Base-by-base conservation (phyloP, 2,113 vertebrate genomes). In the Grantiella picta region DNA sequence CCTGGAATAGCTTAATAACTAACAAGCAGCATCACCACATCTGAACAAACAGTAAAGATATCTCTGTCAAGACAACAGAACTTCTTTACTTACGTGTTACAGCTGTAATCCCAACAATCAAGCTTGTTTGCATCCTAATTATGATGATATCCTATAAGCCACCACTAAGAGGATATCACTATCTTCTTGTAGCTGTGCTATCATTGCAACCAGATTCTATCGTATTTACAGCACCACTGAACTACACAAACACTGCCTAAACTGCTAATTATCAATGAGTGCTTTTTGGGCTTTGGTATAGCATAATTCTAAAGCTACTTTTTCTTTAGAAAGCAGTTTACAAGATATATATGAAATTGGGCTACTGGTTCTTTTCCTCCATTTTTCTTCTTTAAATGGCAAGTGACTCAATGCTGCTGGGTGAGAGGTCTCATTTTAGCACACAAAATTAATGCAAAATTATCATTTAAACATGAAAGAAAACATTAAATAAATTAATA, bases 51-150 rank as follows among this genome's bases (percentile, higher is more conserved):
- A 20, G 29, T 5, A 83, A 28, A 85, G 24, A 40, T 11, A 57
- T 8, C n/a, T 75, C 57, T 44, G 49, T 15, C 53, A 70, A 59
- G 19, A 52, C 53, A 36, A 82, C 27, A 89, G 29, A 90, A 65
- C 5, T 10, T 61, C n/a, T 52, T 56, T 27, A 56, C 0, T 0
- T 40, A n/a, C 0, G 0, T 53, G 45, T n/a, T 83, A 72, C n/a
- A 57, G 59, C n/a, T 54, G 9, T 64, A 68, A 92, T 42, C 36
- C 49, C 44, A 92, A 50, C 53, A 53, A 60, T 7, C 65, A 60
- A 56, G 53, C 23, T 45, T 60, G 23, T 52, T 23, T 82, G 7
- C 60, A 86, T 44, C 84, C 65, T 47, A 73, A 68, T 82, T 52
- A 75, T 0, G 68, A 35, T 0, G 44, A 68, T 47, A 56, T 2